Percentiles rank a stretch among this genome's conserved stretches.
phyloP scores from a whole-genome alignment of 2,797 vertebrate species.

The Oreortyx pictus region DNA sequence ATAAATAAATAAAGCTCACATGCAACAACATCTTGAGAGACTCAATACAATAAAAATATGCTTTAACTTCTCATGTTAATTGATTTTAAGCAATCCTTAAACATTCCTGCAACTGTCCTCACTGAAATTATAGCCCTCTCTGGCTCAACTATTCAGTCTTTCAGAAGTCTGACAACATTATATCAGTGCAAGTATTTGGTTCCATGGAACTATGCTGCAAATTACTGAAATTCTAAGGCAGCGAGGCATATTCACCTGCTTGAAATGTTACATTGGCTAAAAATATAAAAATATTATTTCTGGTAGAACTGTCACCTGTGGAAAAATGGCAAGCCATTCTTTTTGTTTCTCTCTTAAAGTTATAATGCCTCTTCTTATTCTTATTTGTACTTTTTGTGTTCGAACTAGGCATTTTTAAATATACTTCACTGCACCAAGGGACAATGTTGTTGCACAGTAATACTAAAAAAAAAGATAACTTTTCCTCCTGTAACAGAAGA shows the following conservation, averaged over 20 bases:
- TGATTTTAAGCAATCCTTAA: conserved; percentile 36
- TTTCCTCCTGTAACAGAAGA: background rate
- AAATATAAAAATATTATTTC: background rate
- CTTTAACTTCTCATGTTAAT: conserved; percentile 25
- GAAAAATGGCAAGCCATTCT: background rate
- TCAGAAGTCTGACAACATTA: conserved; percentile 43
- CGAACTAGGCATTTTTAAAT: background rate
- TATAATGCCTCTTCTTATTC: background rate
- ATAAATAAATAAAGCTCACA: background rate
- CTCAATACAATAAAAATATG: conserved; percentile 4
- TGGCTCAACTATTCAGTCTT: conserved; percentile 10
- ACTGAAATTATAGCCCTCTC: conserved; percentile 29
- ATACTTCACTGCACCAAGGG: background rate
- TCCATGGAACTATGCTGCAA: background rate
- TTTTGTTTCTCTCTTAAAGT: background rate
- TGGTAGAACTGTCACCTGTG: background rate
- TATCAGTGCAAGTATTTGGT: conserved; percentile 31
- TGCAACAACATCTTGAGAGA: background rate
- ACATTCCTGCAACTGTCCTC: background rate
- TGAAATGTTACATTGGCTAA: background rate
- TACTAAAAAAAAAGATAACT: background rate
- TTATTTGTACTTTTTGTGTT: background rate
- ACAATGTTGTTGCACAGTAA: background rate
- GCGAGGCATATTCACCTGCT: background rate
- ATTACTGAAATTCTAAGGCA: conserved; percentile 4